Conservation (phyloP, 2,888 invertebrate genomes). For the Eurois occulta region DNA sequence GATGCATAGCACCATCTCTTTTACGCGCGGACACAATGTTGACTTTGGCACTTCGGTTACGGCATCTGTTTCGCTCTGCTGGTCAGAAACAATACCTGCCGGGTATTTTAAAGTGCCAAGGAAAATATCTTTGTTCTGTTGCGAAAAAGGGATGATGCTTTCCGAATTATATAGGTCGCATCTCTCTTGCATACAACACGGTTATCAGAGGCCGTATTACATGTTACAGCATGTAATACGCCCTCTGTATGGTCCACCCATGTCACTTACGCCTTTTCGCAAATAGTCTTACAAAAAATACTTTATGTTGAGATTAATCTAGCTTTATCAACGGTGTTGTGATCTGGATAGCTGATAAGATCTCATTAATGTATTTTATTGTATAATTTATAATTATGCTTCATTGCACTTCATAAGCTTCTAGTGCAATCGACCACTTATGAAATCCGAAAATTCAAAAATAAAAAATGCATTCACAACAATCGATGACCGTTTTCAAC, state of each 20-base stretch:
- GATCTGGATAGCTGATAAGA: conserved; percentile 50
- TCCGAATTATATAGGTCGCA: neutral
- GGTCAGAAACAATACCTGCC: neutral
- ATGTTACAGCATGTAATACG: neutral
- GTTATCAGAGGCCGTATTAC: no score
- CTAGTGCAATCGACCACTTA: neutral
- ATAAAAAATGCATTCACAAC: conserved; percentile 1
- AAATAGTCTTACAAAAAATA: neutral
- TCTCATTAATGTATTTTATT: conserved; percentile 41
- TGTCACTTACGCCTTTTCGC: no score
- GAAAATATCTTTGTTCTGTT: neutral
- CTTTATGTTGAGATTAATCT: conserved; percentile 42
- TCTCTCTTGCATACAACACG: neutral
- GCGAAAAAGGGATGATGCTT: neutral
- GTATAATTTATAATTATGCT: conserved; percentile 13
- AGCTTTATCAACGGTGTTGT: conserved; percentile 50
- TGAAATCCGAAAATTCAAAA: neutral
- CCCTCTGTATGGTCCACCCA: neutral
- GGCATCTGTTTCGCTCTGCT: neutral
- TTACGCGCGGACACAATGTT: neutral
- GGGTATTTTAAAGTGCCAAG: neutral
- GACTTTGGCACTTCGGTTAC: neutral
- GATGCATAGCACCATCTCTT: neutral
- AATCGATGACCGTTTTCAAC: conserved; percentile 48
- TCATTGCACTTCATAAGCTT: neutral